Evolutionary conservation across 2,888 invertebrate species (phyloP).

Genomic region (Volucella inflata): DNA sequence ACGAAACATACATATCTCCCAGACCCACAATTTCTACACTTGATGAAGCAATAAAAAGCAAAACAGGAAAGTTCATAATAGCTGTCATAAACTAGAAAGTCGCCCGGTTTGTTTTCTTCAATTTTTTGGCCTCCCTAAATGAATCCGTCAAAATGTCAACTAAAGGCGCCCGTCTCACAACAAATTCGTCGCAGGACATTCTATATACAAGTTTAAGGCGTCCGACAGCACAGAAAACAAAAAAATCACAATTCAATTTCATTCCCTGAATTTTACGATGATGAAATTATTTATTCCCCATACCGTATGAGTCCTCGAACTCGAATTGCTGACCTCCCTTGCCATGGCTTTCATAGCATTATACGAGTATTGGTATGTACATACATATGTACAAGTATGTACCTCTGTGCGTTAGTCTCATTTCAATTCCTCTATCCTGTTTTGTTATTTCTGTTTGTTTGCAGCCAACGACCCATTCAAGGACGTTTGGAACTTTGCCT

Average conservation of each 20-base stretch:
- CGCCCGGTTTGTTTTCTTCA: background rate
- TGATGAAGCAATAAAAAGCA: no score
- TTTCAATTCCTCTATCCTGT: background rate
- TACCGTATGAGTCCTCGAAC: constrained; percentile 1
- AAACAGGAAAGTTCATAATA: no score
- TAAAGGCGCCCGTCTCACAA: constrained; percentile 40
- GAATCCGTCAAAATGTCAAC: constrained; percentile 65
- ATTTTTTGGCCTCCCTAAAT: constrained; percentile 31
- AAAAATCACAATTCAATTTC: constrained; percentile 66
- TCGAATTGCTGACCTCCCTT: background rate
- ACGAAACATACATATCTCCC: no score
- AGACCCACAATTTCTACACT: no score
- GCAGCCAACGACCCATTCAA: constrained; percentile 66
- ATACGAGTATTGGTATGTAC: background rate
- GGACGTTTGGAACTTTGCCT: constrained; percentile 67
- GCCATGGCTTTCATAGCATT: background rate
- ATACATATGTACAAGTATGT: constrained; percentile 1
- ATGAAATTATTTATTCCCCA: constrained; percentile 53
- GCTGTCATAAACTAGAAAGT: background rate
- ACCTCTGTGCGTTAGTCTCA: constrained; percentile 27
- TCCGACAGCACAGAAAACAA: background rate
- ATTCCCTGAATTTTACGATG: constrained; percentile 69
- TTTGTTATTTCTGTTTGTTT: constrained; percentile 25
- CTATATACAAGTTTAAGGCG: background rate
- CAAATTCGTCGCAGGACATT: constrained; percentile 16